Percentiles rank a stretch among this genome's conserved stretches.
Evolutionary conservation across 2,113 vertebrate species (phyloP).

Genomic region (Periophthalmus modestus): DNA sequence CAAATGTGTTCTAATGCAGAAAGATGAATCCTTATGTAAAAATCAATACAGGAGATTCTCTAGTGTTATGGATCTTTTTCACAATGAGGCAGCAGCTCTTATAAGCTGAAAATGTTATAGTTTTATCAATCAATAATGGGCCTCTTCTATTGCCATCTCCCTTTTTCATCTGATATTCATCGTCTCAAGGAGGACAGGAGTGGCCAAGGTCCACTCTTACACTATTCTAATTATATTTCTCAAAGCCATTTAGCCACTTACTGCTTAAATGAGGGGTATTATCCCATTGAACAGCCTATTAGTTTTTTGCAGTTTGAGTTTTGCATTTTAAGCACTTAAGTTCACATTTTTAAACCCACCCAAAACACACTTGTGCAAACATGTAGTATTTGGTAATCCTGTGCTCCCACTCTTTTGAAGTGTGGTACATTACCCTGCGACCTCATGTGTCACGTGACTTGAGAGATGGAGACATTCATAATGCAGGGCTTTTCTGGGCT

Average conservation of each 20-base stretch:
- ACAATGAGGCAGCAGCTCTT: slow-evolving; percentile 54
- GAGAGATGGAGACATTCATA: slow-evolving; percentile 33
- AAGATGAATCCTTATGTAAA: slow-evolving; percentile 71
- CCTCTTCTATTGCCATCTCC: slow-evolving; percentile 51
- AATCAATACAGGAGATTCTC: slow-evolving; percentile 71
- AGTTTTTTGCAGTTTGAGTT: not conserved
- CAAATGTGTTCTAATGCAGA: slow-evolving; percentile 67
- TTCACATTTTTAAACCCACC: not conserved
- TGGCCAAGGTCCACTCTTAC: slow-evolving; percentile 21
- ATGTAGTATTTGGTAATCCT: not conserved
- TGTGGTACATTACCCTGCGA: not conserved
- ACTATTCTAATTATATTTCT: slow-evolving; percentile 38
- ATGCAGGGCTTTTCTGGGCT: slow-evolving; percentile 14
- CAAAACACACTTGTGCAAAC: not conserved
- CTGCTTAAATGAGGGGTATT: slow-evolving; percentile 31
- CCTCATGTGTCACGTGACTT: slow-evolving; percentile 1
- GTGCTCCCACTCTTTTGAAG: not conserved
- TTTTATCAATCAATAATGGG: slow-evolving; percentile 63
- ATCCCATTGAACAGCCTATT: not conserved
- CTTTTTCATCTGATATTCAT: slow-evolving; percentile 37
- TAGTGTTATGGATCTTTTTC: slow-evolving; percentile 63
- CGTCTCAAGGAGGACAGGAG: slow-evolving; percentile 46
- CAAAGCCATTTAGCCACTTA: slow-evolving; percentile 38
- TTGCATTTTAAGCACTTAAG: not conserved
- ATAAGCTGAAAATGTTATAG: slow-evolving; percentile 40